phyloP scores from a whole-genome alignment of 2,888 invertebrate species.

The Mellilla xanthometata region DNA sequence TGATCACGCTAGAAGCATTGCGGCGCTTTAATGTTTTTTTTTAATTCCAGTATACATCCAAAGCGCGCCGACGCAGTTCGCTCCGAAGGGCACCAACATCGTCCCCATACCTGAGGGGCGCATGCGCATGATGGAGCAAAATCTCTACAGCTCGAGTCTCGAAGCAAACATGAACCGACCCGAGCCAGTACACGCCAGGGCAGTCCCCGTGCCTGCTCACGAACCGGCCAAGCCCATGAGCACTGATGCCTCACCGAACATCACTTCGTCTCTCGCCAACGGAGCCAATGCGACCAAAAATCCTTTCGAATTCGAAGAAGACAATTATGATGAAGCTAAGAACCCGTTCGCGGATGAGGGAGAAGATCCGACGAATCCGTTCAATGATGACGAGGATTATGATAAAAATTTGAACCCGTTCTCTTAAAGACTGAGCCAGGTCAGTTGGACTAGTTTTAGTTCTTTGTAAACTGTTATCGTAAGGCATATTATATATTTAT shows the following conservation, averaged over 20 bases:
- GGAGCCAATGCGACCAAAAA: slow-evolving; percentile 43
- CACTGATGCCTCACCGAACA: slow-evolving; percentile 41
- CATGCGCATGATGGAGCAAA: slow-evolving; percentile 78
- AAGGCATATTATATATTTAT: too few relatives aligned
- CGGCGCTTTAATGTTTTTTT: too few relatives aligned
- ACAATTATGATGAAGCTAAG: slow-evolving; percentile 82
- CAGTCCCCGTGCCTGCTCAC: slow-evolving; percentile 41
- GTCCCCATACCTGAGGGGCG: slow-evolving; percentile 82
- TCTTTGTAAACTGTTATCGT: too few relatives aligned
- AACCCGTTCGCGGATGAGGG: slow-evolving; percentile 85
- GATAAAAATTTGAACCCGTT: slow-evolving; percentile 91
- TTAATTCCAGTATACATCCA: slow-evolving; percentile 60
- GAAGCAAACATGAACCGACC: slow-evolving; percentile 81
- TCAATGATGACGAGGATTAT: slow-evolving; percentile 83
- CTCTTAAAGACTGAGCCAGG: slow-evolving; percentile 43
- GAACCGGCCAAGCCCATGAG: slow-evolving; percentile 35
- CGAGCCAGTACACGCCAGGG: slow-evolving; percentile 46
- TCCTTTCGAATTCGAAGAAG: slow-evolving; percentile 73
- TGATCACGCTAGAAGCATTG: too few relatives aligned
- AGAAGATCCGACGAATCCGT: slow-evolving; percentile 80
- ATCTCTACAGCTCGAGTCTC: slow-evolving; percentile 83
- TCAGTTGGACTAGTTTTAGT: neutral
- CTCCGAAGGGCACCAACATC: slow-evolving; percentile 62
- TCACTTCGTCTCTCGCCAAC: slow-evolving; percentile 45
- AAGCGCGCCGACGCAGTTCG: slow-evolving; percentile 53